phyloP scores from a whole-genome alignment of 1,140 invertebrate genomes.

The Atta colombica region DNA sequence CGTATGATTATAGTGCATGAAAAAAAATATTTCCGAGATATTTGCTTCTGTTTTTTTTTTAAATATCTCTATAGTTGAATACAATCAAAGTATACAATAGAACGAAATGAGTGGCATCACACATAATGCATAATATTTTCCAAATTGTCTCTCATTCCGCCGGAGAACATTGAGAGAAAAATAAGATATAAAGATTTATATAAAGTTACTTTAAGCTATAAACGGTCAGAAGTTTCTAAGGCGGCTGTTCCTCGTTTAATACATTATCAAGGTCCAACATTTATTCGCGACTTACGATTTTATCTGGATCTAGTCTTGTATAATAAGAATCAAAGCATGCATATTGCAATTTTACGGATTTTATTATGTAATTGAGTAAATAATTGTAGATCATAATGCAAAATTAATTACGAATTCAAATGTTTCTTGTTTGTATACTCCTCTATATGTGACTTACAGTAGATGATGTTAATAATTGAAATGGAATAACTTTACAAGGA shows the following conservation, averaged over 20 bases:
- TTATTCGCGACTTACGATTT: constrained; percentile 70
- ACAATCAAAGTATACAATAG: no score
- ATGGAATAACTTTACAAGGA: background rate
- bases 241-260: constrained; percentile 78
- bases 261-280: constrained; percentile 74
- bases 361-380: constrained; percentile 12
- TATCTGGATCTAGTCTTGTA: constrained; percentile 66
- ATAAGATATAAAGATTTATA: constrained; percentile 84
- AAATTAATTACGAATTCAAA: background rate
- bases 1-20: constrained; percentile 19
- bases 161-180: constrained; percentile 71
- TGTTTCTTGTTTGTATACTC: background rate
- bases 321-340: constrained; percentile 65
- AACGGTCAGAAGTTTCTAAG: constrained; percentile 81
- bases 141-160: background rate
- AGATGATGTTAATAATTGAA: constrained; percentile 20
- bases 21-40: no score
- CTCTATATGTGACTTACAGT: background rate
- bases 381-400: background rate
- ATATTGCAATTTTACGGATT: constrained; percentile 14
- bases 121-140: no score
- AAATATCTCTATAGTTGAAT: no score
- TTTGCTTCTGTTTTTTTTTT: no score
- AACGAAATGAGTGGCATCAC: no score
- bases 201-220: constrained; percentile 81